phyloP scores from a whole-genome alignment of 2,888 invertebrate genomes.

The Cynaeus angustus region DNA sequence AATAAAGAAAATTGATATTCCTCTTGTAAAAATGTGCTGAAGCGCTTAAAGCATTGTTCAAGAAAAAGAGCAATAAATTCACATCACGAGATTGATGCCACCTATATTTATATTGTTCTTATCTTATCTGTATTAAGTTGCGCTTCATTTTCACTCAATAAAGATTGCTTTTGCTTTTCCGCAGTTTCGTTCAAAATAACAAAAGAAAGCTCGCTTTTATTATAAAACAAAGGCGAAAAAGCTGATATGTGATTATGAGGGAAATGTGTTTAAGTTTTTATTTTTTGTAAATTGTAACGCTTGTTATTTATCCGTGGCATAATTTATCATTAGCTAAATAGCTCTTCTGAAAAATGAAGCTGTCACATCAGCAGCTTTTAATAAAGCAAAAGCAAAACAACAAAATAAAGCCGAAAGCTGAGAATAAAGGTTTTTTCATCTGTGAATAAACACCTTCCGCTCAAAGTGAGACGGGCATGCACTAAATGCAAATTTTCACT shows the following conservation, averaged over 20 bases:
- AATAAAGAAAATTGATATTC: constrained; percentile 66
- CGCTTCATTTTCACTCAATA: constrained; percentile 42
- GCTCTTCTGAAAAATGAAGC: constrained; percentile 25
- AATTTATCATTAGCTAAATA: constrained; percentile 26
- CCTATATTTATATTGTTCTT: constrained; percentile 60
- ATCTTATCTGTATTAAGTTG: constrained; percentile 55
- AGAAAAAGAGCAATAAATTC: constrained; percentile 57
- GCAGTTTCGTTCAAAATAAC: not conserved
- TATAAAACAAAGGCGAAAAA: not conserved
- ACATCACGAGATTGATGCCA: constrained; percentile 58
- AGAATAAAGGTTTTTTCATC: constrained; percentile 28
- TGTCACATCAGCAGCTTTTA: constrained; percentile 19
- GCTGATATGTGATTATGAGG: not conserved
- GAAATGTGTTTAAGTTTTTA: not conserved
- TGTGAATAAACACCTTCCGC: constrained; percentile 39
- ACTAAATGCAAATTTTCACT: constrained; percentile 34
- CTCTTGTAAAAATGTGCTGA: constrained; percentile 61
- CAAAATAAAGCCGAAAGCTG: constrained; percentile 20
- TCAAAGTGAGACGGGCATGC: constrained; percentile 24
- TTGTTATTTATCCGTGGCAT: not conserved
- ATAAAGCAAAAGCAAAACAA: constrained; percentile 31
- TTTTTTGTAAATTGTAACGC: not conserved
- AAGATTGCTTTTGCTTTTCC: constrained; percentile 31
- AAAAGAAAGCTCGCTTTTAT: not conserved
- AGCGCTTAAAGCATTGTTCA: constrained; percentile 57